Percentiles rank a stretch among this genome's conserved stretches.
Conservation (phyloP, 2,113 vertebrate species). For the Xenopus laevis region DNA sequence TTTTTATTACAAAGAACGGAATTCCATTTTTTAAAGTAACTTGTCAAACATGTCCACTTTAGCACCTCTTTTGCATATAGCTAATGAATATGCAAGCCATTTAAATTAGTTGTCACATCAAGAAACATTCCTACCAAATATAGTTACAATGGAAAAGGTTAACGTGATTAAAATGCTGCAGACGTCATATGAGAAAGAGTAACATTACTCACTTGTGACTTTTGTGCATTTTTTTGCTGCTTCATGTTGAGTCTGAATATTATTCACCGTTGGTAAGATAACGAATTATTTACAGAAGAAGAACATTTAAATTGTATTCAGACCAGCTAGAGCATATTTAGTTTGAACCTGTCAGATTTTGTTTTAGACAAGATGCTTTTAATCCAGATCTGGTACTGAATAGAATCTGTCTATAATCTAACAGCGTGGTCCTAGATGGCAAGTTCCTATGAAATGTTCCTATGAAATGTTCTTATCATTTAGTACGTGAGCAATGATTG, state of each 20-base stretch:
- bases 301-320: slow-evolving; percentile 32
- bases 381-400: too few species aligned
- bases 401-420: too few species aligned
- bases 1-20: too few species aligned
- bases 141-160: slow-evolving; percentile 36
- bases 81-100: slow-evolving; percentile 22
- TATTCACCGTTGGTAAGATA: slow-evolving; percentile 26
- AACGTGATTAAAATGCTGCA: slow-evolving; percentile 44
- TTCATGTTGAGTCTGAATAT: slow-evolving; percentile 42
- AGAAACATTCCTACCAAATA: slow-evolving; percentile 18
- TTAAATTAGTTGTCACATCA: slow-evolving; percentile 39
- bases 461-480: too few species aligned
- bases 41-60: slow-evolving; percentile 15
- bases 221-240: slow-evolving; percentile 31
- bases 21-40: slow-evolving; percentile 14
- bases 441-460: too few species aligned
- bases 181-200: slow-evolving; percentile 26
- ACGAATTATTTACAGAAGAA: slow-evolving; percentile 40
- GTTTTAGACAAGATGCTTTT: not conserved
- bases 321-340: slow-evolving; percentile 18
- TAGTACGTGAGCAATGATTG: too few species aligned
- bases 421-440: too few species aligned
- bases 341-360: slow-evolving; percentile 25
- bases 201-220: slow-evolving; percentile 43
- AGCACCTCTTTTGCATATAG: slow-evolving; percentile 11